Evolutionary conservation across 2,797 vertebrate species (phyloP), one percentile per base, ranked within the genome.

Genomic region (Gobio occitaniae): DNA sequence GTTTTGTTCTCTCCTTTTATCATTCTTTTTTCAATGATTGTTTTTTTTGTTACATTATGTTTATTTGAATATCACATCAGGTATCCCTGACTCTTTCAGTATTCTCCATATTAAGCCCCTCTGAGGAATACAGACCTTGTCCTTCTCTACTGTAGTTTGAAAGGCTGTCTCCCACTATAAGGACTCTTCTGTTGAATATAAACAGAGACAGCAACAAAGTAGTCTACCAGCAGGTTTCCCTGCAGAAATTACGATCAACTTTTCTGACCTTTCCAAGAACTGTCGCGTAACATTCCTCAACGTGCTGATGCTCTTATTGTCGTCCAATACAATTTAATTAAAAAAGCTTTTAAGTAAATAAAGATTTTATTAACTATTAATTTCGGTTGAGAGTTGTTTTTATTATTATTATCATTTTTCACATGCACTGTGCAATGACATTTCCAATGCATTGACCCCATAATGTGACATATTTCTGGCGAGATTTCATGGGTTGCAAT

Each of bases 71-170:
- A 59, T 56, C 32, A 77, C 36, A 59, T 59, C 36, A 77, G 52
- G 52, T 56, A n/a, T 56, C 6, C 19, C 12, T 9, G 11, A 59
- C 74, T 59, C 50, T 38, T 76, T 77, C 29, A 77, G 52, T 59
- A 25, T 77, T 41, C 11, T 41, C 48, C 71, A 16, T 59, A 15
- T 77, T 77, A 25, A 59, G 36, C 11, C 32, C 17, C 32, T 76
- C 32, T 56, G 32, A 38, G 52, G 32, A 59, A 59, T 15, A 77
- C 11, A 41, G 52, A 12, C 19, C 50, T 54, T 69, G 54, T 48
- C 52, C 70, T 83, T 76, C 47, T 86, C 77, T 71, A 54, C 54
- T 68, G 75, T 21, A 61, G 50, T 77, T 10, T 84, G 77, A 83
- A 63, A 61, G 44, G 38, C 38, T 80, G 77, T 75, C 81, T 63